Base-by-base conservation (phyloP, 2,888 invertebrate genomes). In the Atethmia centrago region DNA sequence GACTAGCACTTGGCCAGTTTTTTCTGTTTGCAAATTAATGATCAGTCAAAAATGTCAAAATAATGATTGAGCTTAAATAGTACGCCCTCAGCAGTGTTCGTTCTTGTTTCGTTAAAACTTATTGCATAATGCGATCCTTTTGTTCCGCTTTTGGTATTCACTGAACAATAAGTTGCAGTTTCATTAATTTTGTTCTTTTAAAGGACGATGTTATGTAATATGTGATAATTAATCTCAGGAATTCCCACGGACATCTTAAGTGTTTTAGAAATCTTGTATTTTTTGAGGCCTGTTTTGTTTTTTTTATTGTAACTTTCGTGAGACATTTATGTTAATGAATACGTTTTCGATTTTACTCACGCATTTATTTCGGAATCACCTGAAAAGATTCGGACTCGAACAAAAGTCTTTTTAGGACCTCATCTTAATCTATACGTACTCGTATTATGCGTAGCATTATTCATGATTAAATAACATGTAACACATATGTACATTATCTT, bases 21-120 rank as follows among this genome's bases (percentile, higher is more conserved):
- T 74, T 58, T 56, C 36, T 21, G 88, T 88, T 84, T 77, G 76
- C 69, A 82, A 85, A 88, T 87, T 85, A 85, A 87, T 86, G 84
- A 85, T 70, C 84, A 71, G 76, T 77, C 84, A 83, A 71, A 84
- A 79, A 87, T 77, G 85, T 85, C 85, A 88, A 87, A 88, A 88
- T 83, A 87, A 80, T 85, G 85, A 88, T 88, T 83, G 85, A 75
- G 74, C 68, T 66, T 69, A 49, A 51, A 63, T 82, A 67, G 49
- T 63, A 61, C 68, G 68, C 67, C 64, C n/a, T 63, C 47, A 65
- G 64, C 71, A 66, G 45, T 66, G 61, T 58, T 53, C 8, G 16
- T 55, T 49, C 80, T 71, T 31, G 40, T 9, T 61, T 74, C 72
- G 71, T 62, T 71, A 66, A 67, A 63, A 72, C 10, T 10, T 79